Evolutionary conservation across 2,888 invertebrate species (phyloP), one percentile per base, ranked within the genome.

Genomic region (Coremacera marginata): DNA sequence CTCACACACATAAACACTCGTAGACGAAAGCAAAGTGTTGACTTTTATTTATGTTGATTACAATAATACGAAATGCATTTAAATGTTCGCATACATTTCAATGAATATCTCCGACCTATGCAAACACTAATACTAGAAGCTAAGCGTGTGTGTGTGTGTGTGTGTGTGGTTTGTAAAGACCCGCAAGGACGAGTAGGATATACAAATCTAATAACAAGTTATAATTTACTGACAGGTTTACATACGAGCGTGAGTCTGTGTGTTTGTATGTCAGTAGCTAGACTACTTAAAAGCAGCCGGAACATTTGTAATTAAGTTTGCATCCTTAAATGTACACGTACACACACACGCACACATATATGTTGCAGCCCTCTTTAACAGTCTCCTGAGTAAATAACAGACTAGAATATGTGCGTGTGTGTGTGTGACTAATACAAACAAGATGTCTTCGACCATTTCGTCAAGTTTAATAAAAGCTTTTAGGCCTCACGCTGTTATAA

Each of bases 221-320:
- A 65, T 65, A 34, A 16, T 31, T 11, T 62, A 62, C 25, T 16
- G 19, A 9, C 34, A 7, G 16, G 67, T 19, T 31, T 19, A 19
- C 2, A 8, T 44, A 8, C 37, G 22, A 19, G 11, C 44, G 37
- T 67, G 34, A 37, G 22, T 57, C 22, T 57, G 16, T 34, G 34
- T 57, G 16, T 34, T 5, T n/a, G 60, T 72, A 49, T 25, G 27
- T 19, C 8, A 63, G 31, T 34, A 5, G 51, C n/a, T 22, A 52
- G 63, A 22, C 52, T 51, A 11, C 52, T 65, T 34, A 73, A 62
- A 62, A 49, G 55, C 72, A 62, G 71, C 71, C 63, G 49, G 62
- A 62, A 73, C 72, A 73, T 49, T 62, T 44, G 72, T 73, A 73
- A 73, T 73, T 73, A 73, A 73, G 72, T 73, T 73, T 62, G 49